Evolutionary conservation across 2,797 vertebrate species (phyloP).

Genomic region (Chiloscyllium punctatum): DNA sequence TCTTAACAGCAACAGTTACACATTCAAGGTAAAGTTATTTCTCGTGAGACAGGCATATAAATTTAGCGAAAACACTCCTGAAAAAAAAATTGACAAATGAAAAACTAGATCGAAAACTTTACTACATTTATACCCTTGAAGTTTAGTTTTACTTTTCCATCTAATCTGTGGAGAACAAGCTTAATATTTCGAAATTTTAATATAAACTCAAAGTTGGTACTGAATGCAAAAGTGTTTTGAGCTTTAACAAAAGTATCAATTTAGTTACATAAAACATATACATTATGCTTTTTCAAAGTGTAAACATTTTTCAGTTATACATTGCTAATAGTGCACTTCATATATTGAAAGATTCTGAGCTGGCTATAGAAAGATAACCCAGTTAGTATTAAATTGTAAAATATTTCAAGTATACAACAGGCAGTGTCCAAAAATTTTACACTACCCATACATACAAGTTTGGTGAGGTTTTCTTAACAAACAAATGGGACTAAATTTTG

Average conservation of each 20-base stretch:
- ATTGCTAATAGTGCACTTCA: not conserved
- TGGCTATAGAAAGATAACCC: not conserved
- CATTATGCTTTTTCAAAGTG: not conserved
- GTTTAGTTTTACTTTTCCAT: not conserved
- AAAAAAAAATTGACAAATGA: not conserved
- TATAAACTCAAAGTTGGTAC: not conserved
- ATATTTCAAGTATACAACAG: not conserved
- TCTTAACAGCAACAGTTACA: not conserved
- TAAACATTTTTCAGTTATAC: not conserved
- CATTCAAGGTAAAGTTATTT: not conserved
- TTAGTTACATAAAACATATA: conserved; percentile 8
- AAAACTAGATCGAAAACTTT: not conserved
- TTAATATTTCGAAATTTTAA: not conserved
- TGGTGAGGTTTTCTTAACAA: not conserved
- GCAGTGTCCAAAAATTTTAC: not conserved
- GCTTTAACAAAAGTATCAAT: conserved; percentile 8
- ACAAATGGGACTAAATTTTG: not conserved
- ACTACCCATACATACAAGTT: not conserved
- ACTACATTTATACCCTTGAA: not conserved
- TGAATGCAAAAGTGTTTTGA: not conserved
- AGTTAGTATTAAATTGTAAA: not conserved
- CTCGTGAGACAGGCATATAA: not conserved
- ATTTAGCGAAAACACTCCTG: not conserved
- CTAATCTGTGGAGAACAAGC: not conserved
- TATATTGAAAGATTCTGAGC: not conserved